These are phyloP conservation scores for Engystomops pustulosus DNA, from an alignment of 2,113 vertebrate species.

Conservation along the genomic window DNA sequence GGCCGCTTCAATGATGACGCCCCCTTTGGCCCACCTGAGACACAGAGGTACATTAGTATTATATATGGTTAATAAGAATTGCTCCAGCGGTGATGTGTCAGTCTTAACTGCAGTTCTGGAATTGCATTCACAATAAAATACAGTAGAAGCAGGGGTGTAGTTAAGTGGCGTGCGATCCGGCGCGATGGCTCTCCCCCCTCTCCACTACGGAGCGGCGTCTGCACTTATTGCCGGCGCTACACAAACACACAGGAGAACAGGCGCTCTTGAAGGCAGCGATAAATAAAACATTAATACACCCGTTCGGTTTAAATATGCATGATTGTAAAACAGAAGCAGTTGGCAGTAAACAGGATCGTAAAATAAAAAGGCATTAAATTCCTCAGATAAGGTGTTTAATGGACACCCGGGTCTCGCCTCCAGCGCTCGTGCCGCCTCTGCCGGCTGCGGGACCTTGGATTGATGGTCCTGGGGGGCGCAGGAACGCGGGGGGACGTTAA, in stretches of 20 bases:
- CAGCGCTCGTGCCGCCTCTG: not conserved
- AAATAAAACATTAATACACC: conserved; percentile 58
- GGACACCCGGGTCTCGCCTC: not conserved
- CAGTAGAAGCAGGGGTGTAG: too few species aligned
- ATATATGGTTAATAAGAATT: too few species aligned
- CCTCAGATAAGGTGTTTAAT: conserved; percentile 57
- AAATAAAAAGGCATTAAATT: conserved; percentile 59
- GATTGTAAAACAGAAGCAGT: conserved; percentile 59
- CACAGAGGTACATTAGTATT: not conserved
- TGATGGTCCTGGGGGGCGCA: not conserved
- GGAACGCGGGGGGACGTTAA: not conserved
- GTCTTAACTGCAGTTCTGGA: not conserved
- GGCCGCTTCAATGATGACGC: conserved; percentile 88
- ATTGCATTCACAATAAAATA: not conserved
- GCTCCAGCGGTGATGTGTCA: not conserved
- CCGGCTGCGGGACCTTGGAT: not conserved
- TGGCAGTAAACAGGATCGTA: conserved; percentile 57
- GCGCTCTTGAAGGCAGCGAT: conserved; percentile 39
- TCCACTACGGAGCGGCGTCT: not conserved
- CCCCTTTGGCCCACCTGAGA: conserved; percentile 93
- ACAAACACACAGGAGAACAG: conserved; percentile 39
- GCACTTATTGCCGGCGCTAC: not conserved
- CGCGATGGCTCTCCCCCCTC: not conserved
- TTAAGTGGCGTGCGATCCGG: not conserved
- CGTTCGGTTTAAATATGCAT: conserved; percentile 56